These are phyloP conservation scores for Smutsia gigantea DNA, from an alignment of 2,797 vertebrate genomes.

Conservation along the genomic window DNA sequence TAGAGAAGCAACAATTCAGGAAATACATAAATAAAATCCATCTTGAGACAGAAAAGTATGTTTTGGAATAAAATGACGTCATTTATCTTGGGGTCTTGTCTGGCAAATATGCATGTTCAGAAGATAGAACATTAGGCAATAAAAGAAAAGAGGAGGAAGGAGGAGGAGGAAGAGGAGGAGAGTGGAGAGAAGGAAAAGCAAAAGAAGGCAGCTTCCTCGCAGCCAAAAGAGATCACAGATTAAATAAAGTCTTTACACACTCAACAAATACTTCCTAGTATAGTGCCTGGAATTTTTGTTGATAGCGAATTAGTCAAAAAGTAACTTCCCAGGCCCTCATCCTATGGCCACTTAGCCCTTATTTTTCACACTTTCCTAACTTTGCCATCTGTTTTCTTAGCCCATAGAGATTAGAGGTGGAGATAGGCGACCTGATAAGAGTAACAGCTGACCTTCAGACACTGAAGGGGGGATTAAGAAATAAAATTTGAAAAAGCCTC, in stretches of 20 bases:
- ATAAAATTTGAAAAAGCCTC: slow-evolving; percentile 10
- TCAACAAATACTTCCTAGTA: neutral
- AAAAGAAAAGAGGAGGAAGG: neutral
- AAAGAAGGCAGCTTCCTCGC: neutral
- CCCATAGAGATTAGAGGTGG: neutral
- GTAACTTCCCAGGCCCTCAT: neutral
- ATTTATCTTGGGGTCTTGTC: neutral
- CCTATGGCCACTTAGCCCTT: neutral
- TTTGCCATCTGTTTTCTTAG: neutral
- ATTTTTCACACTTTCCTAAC: neutral
- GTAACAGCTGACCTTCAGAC: slow-evolving; percentile 3
- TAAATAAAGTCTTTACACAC: neutral
- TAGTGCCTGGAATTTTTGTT: neutral
- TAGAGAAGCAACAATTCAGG: neutral
- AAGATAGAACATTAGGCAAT: neutral
- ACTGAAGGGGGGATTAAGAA: neutral
- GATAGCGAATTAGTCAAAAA: neutral
- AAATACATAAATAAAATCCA: neutral
- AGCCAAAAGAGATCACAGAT: neutral
- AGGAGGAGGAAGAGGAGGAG: neutral
- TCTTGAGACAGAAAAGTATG: neutral
- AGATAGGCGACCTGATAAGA: neutral
- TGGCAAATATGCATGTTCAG: neutral
- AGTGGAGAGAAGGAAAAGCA: neutral
- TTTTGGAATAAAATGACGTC: neutral